phyloP scores from a whole-genome alignment of 2,113 vertebrate genomes.

The Cebus imitator region DNA sequence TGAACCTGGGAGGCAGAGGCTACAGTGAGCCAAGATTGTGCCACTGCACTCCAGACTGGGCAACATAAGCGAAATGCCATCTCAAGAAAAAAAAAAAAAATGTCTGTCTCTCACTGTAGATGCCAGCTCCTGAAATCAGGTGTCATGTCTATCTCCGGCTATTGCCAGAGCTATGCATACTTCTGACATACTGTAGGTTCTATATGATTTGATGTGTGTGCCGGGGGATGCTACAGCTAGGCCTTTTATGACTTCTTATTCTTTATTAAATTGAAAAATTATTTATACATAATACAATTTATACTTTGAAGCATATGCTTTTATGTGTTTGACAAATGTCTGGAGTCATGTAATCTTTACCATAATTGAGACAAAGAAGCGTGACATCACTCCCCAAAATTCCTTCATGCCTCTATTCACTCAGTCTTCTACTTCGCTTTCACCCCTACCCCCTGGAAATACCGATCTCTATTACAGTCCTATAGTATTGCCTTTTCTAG shows the following conservation, averaged over 20 bases:
- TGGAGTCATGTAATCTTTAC: not conserved
- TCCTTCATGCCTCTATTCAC: not conserved
- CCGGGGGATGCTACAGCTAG: not conserved
- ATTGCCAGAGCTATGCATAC: not conserved
- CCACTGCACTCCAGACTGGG: no score
- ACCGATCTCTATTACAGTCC: not conserved
- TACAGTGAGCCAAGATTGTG: no score
- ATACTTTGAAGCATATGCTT: not conserved
- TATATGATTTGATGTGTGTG: not conserved
- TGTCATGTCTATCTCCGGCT: not conserved
- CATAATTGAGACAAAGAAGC: not conserved
- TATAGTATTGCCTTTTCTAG: not conserved
- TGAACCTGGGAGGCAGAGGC: no score
- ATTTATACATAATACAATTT: not conserved
- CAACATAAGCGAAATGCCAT: no score
- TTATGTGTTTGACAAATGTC: not conserved
- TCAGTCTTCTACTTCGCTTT: not conserved
- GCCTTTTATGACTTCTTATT: not conserved
- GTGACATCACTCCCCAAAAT: not conserved
- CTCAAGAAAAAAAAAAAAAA: no score
- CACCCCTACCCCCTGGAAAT: not conserved
- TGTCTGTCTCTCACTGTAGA: not conserved
- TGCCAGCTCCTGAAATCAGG: not conserved
- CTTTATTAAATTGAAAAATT: slow-evolving; percentile 29
- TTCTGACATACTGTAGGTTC: not conserved